These are phyloP conservation scores for Ctenodactylus gundi DNA, from an alignment of 2,113 vertebrate species.

Conservation along the genomic window DNA sequence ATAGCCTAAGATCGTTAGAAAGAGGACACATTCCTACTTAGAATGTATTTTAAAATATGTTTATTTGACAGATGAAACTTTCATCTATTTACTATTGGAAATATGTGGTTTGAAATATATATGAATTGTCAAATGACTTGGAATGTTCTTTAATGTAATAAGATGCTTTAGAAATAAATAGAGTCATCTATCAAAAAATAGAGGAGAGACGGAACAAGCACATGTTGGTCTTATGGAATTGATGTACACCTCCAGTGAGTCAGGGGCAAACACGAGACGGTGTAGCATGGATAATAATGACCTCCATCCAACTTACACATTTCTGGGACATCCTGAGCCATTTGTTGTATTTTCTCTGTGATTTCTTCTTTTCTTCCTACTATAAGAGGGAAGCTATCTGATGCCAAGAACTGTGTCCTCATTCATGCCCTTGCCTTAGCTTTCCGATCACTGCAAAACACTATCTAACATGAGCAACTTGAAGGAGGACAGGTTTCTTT, in stretches of 20 bases:
- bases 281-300: not conserved
- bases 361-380: not conserved
- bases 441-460: no score
- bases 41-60: not conserved
- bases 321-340: not conserved
- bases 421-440: no score
- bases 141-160: not conserved
- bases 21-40: not conserved
- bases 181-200: not conserved
- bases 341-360: not conserved
- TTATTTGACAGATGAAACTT: not conserved
- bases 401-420: not conserved
- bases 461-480: no score
- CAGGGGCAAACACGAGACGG: not conserved
- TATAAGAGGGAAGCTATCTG: not conserved
- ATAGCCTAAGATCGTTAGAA: not conserved
- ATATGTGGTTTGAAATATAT: not conserved
- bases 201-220: not conserved
- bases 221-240: not conserved
- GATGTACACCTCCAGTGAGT: not conserved
- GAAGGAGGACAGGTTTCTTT: no score
- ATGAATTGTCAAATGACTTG: not conserved
- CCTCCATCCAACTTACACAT: fast-evolving
- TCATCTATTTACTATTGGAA: not conserved
- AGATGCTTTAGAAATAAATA: not conserved